These are phyloP conservation scores for Stenichneumon culpator DNA, from an alignment of 2,888 invertebrate species.

Conservation along the genomic window DNA sequence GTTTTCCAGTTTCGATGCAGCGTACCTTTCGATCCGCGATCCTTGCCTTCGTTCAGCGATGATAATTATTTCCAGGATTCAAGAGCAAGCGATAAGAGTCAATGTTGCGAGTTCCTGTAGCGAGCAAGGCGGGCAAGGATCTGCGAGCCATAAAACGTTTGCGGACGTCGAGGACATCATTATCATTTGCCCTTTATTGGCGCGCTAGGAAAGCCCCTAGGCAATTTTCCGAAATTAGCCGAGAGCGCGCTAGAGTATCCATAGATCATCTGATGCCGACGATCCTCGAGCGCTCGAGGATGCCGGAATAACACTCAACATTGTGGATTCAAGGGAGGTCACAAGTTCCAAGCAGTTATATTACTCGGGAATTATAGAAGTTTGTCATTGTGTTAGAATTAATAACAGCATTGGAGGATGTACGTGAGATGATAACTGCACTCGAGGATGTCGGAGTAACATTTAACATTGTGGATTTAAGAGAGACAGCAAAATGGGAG, in stretches of 20 bases:
- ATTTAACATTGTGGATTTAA: background rate
- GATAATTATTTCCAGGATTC: background rate
- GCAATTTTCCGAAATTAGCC: background rate
- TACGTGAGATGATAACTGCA: background rate
- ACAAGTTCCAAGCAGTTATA: background rate
- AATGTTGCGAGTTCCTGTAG: background rate
- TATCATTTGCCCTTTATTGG: slow-evolving; percentile 13
- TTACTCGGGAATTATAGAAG: too few species aligned
- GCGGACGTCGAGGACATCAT: slow-evolving; percentile 12
- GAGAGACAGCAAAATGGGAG: background rate
- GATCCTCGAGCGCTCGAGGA: background rate
- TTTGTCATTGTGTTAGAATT: too few species aligned
- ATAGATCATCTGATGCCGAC: too few species aligned
- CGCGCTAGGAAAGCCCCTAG: background rate
- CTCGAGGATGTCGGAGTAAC: background rate
- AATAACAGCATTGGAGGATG: too few species aligned
- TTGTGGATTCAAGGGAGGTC: background rate
- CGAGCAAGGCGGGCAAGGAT: background rate
- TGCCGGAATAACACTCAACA: background rate
- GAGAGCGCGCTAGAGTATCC: background rate
- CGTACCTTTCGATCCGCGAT: slow-evolving; percentile 13
- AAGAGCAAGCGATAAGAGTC: background rate
- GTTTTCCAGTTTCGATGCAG: background rate
- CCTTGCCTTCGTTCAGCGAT: slow-evolving; percentile 27
- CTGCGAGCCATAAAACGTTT: background rate